Base-by-base conservation (phyloP, 2,888 invertebrate genomes). In the Baccha elongata region DNA sequence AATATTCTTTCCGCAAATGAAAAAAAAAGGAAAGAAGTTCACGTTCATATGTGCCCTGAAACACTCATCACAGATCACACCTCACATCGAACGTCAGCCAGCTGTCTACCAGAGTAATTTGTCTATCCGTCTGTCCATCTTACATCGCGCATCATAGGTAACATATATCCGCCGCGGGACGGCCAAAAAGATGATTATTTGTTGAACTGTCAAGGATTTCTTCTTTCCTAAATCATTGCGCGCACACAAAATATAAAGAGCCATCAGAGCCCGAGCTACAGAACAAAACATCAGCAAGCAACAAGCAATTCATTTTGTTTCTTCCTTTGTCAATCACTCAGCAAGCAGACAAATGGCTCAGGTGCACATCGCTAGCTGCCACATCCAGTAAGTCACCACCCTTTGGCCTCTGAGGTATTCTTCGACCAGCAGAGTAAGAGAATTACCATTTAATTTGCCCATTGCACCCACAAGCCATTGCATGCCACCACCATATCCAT, bases 301-400 rank as follows among this genome's bases (percentile, higher is more conserved):
- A 71, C 29, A 60, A 60, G 71, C 71, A 68, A 83, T 78, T 78
- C 67, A 68, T 83, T 83, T 67, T 55, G 78, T 83, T 58, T 58
- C 15, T 58, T 83, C 58, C 68, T 83, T 83, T 83, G 78, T 83
- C 78, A 83, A 83, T 83, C 83, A 76, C 55, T 83, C 67, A 64
- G 32, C 72, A 42, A 78, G 64, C 55, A 60, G 58, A 69, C 81
- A 67, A 71, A 71, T 67, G 53, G 53, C 73, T 79, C 79, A 64
- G 72, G 72, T 83, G 83, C 83, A 83, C 42, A 15, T 15, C 37
- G 32, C 52, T 72, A 65, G 46, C 67, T 67, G 78, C 65, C 78
- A 67, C 72, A 78, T 78, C 83, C 83, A 78, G 83, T 83, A 83
- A 83, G 83, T 78, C 83, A 83, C 83, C 83, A 83, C 78, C 83